Evolutionary conservation across 2,797 vertebrate genomes (phyloP).

Genomic region (Anas bahamensis): DNA sequence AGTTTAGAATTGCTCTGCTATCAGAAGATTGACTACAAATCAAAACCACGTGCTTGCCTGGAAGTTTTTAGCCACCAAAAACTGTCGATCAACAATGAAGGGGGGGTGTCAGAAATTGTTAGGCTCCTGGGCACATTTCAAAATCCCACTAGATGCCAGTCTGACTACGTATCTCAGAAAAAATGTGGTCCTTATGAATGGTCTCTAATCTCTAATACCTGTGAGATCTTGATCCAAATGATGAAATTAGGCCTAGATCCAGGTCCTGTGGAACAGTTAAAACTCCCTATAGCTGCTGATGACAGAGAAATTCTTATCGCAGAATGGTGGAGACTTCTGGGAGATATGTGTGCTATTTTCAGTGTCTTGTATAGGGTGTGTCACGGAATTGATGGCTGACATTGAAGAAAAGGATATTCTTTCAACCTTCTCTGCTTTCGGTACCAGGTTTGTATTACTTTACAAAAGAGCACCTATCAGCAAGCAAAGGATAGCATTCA

Average conservation of each 20-base stretch:
- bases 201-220: conserved; percentile 42
- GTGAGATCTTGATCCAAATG: conserved; percentile 30
- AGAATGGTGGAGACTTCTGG: background rate
- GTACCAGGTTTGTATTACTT: background rate
- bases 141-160: conserved; percentile 64
- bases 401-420: background rate
- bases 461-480: background rate
- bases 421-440: background rate
- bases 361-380: background rate
- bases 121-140: conserved; percentile 30
- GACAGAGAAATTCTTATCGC: background rate
- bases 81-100: background rate
- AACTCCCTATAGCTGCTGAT: background rate
- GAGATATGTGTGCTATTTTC: background rate
- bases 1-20: conserved; percentile 17
- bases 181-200: conserved; percentile 10
- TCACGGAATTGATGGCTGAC: background rate
- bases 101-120: background rate
- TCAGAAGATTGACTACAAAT: conserved; percentile 41
- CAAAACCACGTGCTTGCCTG: conserved; percentile 49
- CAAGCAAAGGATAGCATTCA: background rate
- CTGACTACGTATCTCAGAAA: conserved; percentile 47
- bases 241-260: background rate
- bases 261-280: conserved; percentile 5
- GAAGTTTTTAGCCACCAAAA: conserved; percentile 47